Percentiles rank a stretch among this genome's conserved stretches.
phyloP scores from a whole-genome alignment of 2,888 invertebrate species.

The Drosophila suboccidentalis region DNA sequence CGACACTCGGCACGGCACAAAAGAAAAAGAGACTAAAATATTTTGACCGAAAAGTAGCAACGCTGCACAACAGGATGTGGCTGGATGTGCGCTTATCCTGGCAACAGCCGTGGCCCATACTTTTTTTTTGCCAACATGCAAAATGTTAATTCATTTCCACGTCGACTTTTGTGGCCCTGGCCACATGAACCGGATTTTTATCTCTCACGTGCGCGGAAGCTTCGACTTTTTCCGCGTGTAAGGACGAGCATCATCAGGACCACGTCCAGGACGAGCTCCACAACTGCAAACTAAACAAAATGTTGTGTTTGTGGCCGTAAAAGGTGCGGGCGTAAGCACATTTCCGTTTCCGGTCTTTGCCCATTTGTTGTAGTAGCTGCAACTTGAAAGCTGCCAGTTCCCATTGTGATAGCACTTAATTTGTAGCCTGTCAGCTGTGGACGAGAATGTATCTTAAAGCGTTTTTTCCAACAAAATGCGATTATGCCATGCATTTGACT shows the following conservation, averaged over 20 bases:
- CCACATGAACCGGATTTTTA: slow-evolving; percentile 67
- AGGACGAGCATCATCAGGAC: slow-evolving; percentile 5
- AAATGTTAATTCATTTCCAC: slow-evolving; percentile 78
- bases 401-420: slow-evolving; percentile 38
- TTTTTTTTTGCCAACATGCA: slow-evolving; percentile 61
- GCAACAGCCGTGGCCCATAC: slow-evolving; percentile 20
- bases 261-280: slow-evolving; percentile 2
- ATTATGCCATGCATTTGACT: slow-evolving; percentile 7
- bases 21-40: slow-evolving; percentile 42
- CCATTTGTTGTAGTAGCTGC: slow-evolving; percentile 36
- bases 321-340: slow-evolving; percentile 61
- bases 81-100: slow-evolving; percentile 54
- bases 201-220: slow-evolving; percentile 58
- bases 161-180: slow-evolving; percentile 53
- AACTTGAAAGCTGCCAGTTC: slow-evolving; percentile 37
- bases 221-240: slow-evolving; percentile 11
- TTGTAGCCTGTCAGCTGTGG: slow-evolving; percentile 34
- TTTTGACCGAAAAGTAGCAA: slow-evolving; percentile 44
- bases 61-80: slow-evolving; percentile 47
- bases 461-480: not conserved
- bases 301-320: slow-evolving; percentile 35
- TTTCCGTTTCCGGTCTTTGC: slow-evolving; percentile 65
- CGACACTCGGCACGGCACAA: slow-evolving; percentile 7
- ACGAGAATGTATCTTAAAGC: slow-evolving; percentile 33
- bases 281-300: slow-evolving; percentile 59